Percentiles rank a stretch among this genome's conserved stretches.
Conservation (phyloP, 1,140 invertebrate genomes). For the Rhyzopertha dominica region DNA sequence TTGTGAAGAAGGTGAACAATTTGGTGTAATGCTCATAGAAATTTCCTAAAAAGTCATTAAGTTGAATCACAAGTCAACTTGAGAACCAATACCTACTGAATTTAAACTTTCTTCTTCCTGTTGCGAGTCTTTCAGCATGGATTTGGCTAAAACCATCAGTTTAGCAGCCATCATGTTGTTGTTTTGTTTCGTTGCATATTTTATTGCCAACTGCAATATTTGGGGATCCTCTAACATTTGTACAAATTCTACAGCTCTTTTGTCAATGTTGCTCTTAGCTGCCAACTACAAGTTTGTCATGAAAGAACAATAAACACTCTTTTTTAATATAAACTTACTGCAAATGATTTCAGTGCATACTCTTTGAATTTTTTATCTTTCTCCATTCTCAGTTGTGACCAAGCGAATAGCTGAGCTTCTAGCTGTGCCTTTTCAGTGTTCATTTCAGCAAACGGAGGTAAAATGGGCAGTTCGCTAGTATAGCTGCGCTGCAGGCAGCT, state of each 20-base stretch:
- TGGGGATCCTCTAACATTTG: slow-evolving; percentile 72
- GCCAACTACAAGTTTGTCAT: slow-evolving; percentile 59
- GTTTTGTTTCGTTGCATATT: slow-evolving; percentile 75
- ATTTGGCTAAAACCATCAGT: slow-evolving; percentile 51
- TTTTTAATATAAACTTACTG: slow-evolving; percentile 54
- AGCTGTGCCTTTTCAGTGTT: slow-evolving; percentile 74
- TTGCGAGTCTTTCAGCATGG: no score
- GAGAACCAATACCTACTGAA: slow-evolving; percentile 2
- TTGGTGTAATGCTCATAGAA: no score
- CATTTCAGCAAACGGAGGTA: slow-evolving; percentile 75
- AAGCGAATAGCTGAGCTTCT: slow-evolving; percentile 70
- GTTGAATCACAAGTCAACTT: neutral
- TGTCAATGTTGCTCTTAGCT: slow-evolving; percentile 76
- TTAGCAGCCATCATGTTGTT: slow-evolving; percentile 73
- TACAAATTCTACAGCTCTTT: slow-evolving; percentile 80
- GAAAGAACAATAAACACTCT: slow-evolving; percentile 10
- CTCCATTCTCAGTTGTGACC: slow-evolving; percentile 54
- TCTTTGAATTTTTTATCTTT: slow-evolving; percentile 63
- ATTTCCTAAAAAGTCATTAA: no score
- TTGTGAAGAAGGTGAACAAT: no score
- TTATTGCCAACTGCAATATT: slow-evolving; percentile 76
- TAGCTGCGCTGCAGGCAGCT: slow-evolving; percentile 79
- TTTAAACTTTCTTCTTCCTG: neutral
- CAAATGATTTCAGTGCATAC: slow-evolving; percentile 84
- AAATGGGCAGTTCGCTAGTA: slow-evolving; percentile 63